Percentiles rank a stretch among this genome's conserved stretches.
These are phyloP conservation scores for Phylloscopus collybita DNA, from an alignment of 2,797 vertebrate species.

Conservation along the genomic window DNA sequence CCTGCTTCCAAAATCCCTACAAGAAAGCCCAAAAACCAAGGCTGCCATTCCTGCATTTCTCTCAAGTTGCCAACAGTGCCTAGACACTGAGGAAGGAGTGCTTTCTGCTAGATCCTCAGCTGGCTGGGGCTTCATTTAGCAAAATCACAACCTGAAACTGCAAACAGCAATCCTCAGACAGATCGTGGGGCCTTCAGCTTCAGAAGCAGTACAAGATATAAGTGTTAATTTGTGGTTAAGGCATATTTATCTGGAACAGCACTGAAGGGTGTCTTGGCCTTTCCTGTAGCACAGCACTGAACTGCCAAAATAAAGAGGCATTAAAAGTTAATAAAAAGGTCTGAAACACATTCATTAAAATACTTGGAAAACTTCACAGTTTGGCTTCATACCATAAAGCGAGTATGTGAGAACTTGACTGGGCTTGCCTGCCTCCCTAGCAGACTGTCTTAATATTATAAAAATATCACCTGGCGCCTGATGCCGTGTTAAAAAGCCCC, in stretches of 20 bases:
- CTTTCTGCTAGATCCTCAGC: neutral
- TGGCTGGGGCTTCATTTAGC: neutral
- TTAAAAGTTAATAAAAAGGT: conserved; percentile 59
- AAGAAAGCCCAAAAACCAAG: neutral
- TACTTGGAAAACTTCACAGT: conserved; percentile 45
- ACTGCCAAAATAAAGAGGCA: conserved; percentile 28
- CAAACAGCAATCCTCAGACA: conserved; percentile 1
- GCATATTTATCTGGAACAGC: conserved; percentile 15
- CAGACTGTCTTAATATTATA: conserved; percentile 21
- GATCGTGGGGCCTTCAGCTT: neutral
- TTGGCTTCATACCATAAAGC: conserved; percentile 22
- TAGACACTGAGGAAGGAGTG: neutral
- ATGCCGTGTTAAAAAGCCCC: conserved; percentile 18
- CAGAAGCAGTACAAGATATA: conserved; percentile 1
- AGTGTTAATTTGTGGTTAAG: conserved; percentile 56
- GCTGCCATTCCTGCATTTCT: neutral
- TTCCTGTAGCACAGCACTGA: conserved; percentile 23
- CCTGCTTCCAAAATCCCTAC: neutral
- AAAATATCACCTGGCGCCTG: conserved; percentile 37
- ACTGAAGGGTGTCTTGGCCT: conserved; percentile 17
- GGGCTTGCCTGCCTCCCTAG: conserved; percentile 36
- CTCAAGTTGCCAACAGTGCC: rapidly evolving
- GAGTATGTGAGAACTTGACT: conserved; percentile 45
- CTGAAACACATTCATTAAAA: conserved; percentile 41
- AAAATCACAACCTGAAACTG: neutral